These are phyloP conservation scores for Bolborhynchus lineola DNA, from an alignment of 2,113 vertebrate genomes.

Conservation along the genomic window DNA sequence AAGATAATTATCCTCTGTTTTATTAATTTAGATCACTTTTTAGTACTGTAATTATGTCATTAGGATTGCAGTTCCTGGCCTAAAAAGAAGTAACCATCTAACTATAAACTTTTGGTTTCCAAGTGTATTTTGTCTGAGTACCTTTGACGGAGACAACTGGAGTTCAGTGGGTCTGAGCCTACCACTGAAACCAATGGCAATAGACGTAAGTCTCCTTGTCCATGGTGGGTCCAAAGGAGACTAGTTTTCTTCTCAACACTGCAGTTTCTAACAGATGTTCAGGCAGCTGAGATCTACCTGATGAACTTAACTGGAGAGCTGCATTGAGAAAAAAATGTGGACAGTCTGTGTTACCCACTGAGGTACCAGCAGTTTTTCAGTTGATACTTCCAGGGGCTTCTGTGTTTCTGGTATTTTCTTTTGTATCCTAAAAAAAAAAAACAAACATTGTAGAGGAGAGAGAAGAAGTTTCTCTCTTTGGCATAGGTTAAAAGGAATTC, in stretches of 20 bases:
- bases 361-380: not conserved
- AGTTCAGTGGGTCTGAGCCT: not conserved
- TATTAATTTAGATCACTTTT: slow-evolving; percentile 39
- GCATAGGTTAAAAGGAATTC: not conserved
- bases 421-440: not conserved
- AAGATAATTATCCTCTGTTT: slow-evolving; percentile 51
- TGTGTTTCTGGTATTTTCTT: not conserved
- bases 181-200: not conserved
- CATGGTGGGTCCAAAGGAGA: not conserved
- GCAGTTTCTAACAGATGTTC: not conserved
- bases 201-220: not conserved
- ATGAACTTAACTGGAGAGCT: not conserved
- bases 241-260: not conserved
- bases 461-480: not conserved
- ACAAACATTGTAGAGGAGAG: no score
- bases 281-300: not conserved
- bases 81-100: slow-evolving; percentile 10
- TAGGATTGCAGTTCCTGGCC: not conserved
- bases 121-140: not conserved
- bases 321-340: not conserved
- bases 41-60: slow-evolving; percentile 29
- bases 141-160: not conserved
- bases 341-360: not conserved
- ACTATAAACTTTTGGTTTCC: slow-evolving; percentile 7
- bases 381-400: not conserved